Conservation (phyloP, 2,888 invertebrate species). For the Terebella lapidaria region DNA sequence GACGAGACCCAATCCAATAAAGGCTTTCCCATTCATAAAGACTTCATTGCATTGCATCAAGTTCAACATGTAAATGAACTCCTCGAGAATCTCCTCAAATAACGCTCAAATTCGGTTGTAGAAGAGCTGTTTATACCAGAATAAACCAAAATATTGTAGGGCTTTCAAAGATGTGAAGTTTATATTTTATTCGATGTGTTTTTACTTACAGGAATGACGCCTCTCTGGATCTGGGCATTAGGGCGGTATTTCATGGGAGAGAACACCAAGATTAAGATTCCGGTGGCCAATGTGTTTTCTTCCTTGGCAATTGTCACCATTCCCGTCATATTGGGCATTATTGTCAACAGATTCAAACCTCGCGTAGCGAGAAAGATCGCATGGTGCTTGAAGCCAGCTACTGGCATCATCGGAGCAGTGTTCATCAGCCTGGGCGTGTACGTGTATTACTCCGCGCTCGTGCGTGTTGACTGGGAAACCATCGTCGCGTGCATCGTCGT, state of each 20-base stretch:
- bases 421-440: slow-evolving; percentile 4
- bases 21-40: too few relatives aligned
- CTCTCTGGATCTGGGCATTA: slow-evolving; percentile 8
- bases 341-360: background rate
- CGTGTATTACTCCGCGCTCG: slow-evolving; percentile 5
- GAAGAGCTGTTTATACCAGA: too few relatives aligned
- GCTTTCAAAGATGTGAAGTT: too few relatives aligned
- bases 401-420: background rate
- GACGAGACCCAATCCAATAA: too few relatives aligned
- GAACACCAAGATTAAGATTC: background rate
- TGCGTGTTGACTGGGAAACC: background rate
- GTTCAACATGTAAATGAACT: too few relatives aligned
- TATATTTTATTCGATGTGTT: too few relatives aligned
- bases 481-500: slow-evolving; percentile 2
- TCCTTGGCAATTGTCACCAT: slow-evolving; percentile 5
- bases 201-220: slow-evolving; percentile 10
- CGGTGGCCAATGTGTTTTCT: slow-evolving; percentile 6
- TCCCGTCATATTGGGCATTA: slow-evolving; percentile 2
- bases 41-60: too few relatives aligned
- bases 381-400: background rate
- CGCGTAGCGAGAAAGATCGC: background rate
- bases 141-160: too few relatives aligned
- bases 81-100: too few relatives aligned
- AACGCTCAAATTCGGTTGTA: too few relatives aligned
- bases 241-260: background rate